Evolutionary conservation across 2,797 vertebrate genomes (phyloP).

Genomic region (Otolemur crassicaudatus): DNA sequence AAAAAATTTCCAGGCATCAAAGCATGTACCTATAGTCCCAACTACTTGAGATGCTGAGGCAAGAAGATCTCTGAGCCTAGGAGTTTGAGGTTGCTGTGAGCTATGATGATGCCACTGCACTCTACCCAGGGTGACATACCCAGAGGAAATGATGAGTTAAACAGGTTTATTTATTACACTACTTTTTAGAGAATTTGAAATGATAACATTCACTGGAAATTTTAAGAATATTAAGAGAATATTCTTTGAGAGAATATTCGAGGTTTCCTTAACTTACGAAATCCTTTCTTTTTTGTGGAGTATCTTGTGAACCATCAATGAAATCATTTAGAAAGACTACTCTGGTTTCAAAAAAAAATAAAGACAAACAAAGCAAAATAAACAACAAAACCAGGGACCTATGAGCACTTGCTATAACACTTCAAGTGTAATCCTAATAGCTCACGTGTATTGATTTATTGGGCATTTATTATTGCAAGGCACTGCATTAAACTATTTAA

Average conservation of each 20-base stretch:
- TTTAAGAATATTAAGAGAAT: background rate
- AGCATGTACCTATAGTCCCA: too few relatives aligned
- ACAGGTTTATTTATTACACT: background rate
- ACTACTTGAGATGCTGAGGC: too few relatives aligned
- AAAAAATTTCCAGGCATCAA: too few relatives aligned
- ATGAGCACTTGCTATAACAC: background rate
- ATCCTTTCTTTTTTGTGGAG: background rate
- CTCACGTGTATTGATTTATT: background rate
- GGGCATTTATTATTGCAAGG: background rate
- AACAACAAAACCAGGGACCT: background rate
- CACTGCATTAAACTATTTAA: background rate
- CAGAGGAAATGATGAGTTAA: background rate
- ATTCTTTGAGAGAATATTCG: background rate
- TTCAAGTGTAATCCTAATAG: background rate
- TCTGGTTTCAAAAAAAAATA: background rate
- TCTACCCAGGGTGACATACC: too few relatives aligned
- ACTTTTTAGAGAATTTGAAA: constrained; percentile 5
- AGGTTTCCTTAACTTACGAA: background rate
- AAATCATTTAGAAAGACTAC: background rate
- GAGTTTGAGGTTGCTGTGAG: too few relatives aligned
- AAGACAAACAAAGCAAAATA: background rate
- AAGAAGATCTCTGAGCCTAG: too few relatives aligned
- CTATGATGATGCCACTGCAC: too few relatives aligned
- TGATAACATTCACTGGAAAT: background rate
- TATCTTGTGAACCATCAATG: background rate